Evolutionary conservation across 2,797 vertebrate species (phyloP).

Genomic region (Cercopithecus diana): DNA sequence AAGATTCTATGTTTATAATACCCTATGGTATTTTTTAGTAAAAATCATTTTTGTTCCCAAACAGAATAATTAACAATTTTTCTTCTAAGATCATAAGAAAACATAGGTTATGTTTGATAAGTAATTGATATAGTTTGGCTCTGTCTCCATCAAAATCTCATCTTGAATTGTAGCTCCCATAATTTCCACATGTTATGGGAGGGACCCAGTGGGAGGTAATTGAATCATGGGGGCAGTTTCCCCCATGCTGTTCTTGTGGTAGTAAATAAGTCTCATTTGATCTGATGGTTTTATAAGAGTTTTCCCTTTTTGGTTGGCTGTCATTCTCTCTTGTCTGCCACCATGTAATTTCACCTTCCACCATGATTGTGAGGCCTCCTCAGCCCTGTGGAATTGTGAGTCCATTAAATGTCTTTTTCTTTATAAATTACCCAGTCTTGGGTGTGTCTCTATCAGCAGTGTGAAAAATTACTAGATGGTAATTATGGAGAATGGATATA

Average conservation of each 20-base stretch:
- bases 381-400: neutral
- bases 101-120: neutral
- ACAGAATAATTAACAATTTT: neutral
- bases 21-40: neutral
- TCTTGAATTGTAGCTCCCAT: no score
- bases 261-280: no score
- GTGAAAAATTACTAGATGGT: neutral
- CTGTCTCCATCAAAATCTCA: no score
- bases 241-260: no score
- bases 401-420: neutral
- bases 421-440: neutral
- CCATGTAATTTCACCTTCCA: neutral
- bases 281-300: no score
- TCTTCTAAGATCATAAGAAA: neutral
- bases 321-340: no score
- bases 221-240: no score
- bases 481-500: neutral
- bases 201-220: no score
- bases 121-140: no score
- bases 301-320: no score
- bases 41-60: neutral
- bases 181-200: no score
- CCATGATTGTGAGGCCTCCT: neutral
- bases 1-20: neutral
- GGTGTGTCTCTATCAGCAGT: neutral